Evolutionary conservation across 2,888 invertebrate species (phyloP).

Genomic region (Acleris laterana): DNA sequence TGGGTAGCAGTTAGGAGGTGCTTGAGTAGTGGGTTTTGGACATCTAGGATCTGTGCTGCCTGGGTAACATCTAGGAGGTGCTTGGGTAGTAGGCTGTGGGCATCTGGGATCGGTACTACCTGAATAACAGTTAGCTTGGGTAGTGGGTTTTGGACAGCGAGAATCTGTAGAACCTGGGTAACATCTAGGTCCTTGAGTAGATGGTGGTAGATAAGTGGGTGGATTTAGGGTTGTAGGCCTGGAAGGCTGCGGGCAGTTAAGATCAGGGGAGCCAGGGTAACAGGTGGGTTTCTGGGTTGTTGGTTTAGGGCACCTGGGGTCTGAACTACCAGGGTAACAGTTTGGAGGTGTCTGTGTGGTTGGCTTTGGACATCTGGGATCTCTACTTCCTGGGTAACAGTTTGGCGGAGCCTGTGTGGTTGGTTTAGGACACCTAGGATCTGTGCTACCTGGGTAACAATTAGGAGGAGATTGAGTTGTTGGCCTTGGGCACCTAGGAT

Average conservation of each 20-base stretch:
- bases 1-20: constrained; percentile 52
- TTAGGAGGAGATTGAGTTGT: constrained; percentile 42
- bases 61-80: constrained; percentile 45
- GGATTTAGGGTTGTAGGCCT: constrained; percentile 27
- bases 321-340: constrained; percentile 40
- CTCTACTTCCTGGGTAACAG: constrained; percentile 52
- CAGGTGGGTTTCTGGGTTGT: constrained; percentile 41
- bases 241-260: constrained; percentile 46
- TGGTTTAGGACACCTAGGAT: constrained; percentile 49
- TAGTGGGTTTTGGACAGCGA: constrained; percentile 38
- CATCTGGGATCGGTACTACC: constrained; percentile 64
- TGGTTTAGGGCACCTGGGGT: constrained; percentile 48
- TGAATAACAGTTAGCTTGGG: constrained; percentile 50
- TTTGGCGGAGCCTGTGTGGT: constrained; percentile 39
- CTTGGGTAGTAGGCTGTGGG: constrained; percentile 42
- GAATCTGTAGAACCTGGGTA: constrained; percentile 21
- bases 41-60: constrained; percentile 49
- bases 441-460: constrained; percentile 52
- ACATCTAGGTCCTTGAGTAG: constrained; percentile 14
- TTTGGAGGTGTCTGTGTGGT: constrained; percentile 43
- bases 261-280: constrained; percentile 49
- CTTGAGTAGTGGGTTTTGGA: constrained; percentile 42
- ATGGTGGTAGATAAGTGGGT: constrained; percentile 24
- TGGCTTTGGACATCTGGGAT: constrained; percentile 47
- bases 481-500: constrained; percentile 43